These are phyloP conservation scores for Mongoloraphidia duomilia DNA, from an alignment of 2,888 invertebrate genomes.

Conservation along the genomic window DNA sequence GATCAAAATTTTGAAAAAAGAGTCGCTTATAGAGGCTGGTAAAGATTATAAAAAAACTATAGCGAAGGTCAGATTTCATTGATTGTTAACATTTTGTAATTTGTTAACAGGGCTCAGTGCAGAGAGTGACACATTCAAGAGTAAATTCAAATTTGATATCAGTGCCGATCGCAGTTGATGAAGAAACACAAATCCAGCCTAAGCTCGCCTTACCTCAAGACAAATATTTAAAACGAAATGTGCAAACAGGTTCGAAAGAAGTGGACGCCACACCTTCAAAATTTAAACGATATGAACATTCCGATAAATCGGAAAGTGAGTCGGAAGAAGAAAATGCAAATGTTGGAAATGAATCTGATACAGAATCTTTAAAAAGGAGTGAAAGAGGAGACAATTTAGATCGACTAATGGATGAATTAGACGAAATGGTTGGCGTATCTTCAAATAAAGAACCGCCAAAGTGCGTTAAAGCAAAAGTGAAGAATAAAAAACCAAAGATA, in stretches of 20 bases:
- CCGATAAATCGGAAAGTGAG: slow-evolving; percentile 4
- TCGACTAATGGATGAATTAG: slow-evolving; percentile 5
- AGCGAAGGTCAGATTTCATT: no score
- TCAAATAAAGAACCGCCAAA: background rate
- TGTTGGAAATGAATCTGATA: background rate
- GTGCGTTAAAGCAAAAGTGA: background rate
- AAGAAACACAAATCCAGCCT: background rate
- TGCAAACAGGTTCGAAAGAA: background rate
- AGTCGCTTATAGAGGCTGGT: no score
- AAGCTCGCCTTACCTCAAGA: no score
- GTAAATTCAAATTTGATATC: slow-evolving; percentile 6
- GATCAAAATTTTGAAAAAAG: no score
- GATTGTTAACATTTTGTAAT: no score
- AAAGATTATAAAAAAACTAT: no score
- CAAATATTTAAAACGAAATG: no score
- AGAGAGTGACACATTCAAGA: background rate
- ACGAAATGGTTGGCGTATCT: slow-evolving; percentile 1
- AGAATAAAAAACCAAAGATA: no score
- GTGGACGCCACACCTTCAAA: background rate
- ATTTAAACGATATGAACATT: slow-evolving; percentile 7
- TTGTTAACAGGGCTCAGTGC: no score
- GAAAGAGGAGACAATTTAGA: slow-evolving; percentile 5
- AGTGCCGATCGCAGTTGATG: slow-evolving; percentile 1
- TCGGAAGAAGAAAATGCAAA: background rate
- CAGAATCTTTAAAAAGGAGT: background rate